Percentiles rank a stretch among this genome's conserved stretches.
These are phyloP conservation scores for Cephus nigrinus DNA, from an alignment of 2,888 invertebrate species.

Conservation along the genomic window DNA sequence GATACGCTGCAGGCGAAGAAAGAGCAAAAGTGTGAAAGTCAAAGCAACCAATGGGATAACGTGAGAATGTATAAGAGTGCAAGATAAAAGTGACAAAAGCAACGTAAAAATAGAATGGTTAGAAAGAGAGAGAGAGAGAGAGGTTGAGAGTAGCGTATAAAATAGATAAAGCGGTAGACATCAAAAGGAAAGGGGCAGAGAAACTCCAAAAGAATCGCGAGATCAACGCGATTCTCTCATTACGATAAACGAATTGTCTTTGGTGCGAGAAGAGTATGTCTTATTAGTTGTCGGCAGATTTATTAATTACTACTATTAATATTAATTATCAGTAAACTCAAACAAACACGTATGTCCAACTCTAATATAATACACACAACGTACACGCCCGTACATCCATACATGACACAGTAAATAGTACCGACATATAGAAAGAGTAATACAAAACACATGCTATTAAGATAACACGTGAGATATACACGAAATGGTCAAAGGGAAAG, in stretches of 20 bases:
- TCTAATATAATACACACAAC: slow-evolving; percentile 20
- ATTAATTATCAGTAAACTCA: slow-evolving; percentile 33
- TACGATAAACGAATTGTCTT: too few relatives aligned
- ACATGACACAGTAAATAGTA: background rate
- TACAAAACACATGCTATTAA: slow-evolving; percentile 6
- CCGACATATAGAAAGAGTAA: slow-evolving; percentile 1
- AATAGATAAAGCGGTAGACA: background rate
- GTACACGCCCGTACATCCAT: slow-evolving; percentile 1
- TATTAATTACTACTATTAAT: slow-evolving; percentile 25
- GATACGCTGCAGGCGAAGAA: background rate
- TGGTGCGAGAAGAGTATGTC: background rate
- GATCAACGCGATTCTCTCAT: too few relatives aligned
- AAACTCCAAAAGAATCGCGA: background rate
- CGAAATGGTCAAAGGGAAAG: background rate
- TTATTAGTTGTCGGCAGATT: slow-evolving; percentile 25
- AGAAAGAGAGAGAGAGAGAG: background rate
- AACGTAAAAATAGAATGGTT: background rate
- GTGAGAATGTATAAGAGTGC: background rate
- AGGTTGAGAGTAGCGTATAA: background rate
- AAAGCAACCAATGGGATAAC: background rate
- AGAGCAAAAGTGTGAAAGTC: background rate
- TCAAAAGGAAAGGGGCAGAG: background rate
- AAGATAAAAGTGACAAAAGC: background rate
- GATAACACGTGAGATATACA: slow-evolving; percentile 12
- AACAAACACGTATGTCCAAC: slow-evolving; percentile 21